Base-by-base conservation (phyloP, 2,797 vertebrate species). In the Scomberomorus guttatus region DNA sequence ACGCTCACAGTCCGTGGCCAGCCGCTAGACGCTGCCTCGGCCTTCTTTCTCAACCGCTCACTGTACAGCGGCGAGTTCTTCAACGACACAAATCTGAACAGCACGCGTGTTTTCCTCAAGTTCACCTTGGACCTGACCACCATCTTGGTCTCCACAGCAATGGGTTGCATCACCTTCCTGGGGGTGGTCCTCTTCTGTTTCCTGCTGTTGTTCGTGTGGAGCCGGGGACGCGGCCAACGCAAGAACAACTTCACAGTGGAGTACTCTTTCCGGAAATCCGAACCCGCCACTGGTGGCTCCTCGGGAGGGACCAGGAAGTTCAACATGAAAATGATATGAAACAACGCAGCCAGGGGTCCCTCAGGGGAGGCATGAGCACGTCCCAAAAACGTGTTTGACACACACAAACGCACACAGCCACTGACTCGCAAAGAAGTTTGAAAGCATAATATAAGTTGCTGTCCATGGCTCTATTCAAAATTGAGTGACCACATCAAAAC, bases 251-350 rank as follows among this genome's bases (percentile, higher is more conserved):
- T 99, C 94, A 97, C 98, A 0, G 97, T 99, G 87, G 98, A 99
- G 83, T 99, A 99, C 85, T 99, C 98, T 24, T 99, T 99, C 95
- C 96, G 98, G 82, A 99, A 99, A 93, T 96, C 97, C 18, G 98
- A 99, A 0, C 98, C 97, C 17, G 95, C 93, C 5, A 92, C 96
- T 0, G 95, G 96, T 0, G 75, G 95, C 0, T 91, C 96, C 75
- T 96, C 97, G 13, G 97, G 98, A 68, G 97, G 97, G 51, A 95
- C 97, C 51, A 96, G 98, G 87, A 99, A 99, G 92, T 99, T 99
- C 94, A 99, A 99, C 82, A 99, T 99, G 98, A 99, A 99, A 89
- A 99, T 99, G 98, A 99, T 99, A 93, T 99, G 96, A 99, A 95
- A 95, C 94, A 92, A 96, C 93, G 94, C 95, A 96, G 95, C 95